Conservation (phyloP, 2,113 vertebrate genomes). For the Semicossyphus pulcher region DNA sequence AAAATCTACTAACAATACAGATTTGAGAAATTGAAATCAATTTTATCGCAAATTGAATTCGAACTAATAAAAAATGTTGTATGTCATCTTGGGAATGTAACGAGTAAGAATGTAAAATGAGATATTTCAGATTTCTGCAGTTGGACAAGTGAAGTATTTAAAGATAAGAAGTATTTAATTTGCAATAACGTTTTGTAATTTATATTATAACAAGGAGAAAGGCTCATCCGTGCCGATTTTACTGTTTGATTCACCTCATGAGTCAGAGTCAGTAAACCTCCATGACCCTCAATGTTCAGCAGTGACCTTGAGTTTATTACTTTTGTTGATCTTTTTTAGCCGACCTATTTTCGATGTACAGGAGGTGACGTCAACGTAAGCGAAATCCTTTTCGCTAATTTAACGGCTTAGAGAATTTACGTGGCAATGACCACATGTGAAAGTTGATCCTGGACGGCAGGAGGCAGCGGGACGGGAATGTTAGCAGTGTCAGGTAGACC, state of each 20-base stretch:
- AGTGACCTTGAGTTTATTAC: slow-evolving; percentile 46
- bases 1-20: too few relatives aligned
- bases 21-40: too few relatives aligned
- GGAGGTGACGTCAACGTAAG: slow-evolving; percentile 57
- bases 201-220: too few relatives aligned
- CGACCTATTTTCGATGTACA: neutral
- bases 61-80: too few relatives aligned
- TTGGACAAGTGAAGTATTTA: too few relatives aligned
- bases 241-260: slow-evolving; percentile 60
- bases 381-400: slow-evolving; percentile 78
- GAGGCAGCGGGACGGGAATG: slow-evolving; percentile 44
- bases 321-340: slow-evolving; percentile 27
- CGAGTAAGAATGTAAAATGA: too few relatives aligned
- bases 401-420: slow-evolving; percentile 80
- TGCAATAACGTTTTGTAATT: too few relatives aligned
- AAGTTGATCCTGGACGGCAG: slow-evolving; percentile 82
- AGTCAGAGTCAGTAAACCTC: slow-evolving; percentile 58
- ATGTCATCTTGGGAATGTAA: too few relatives aligned
- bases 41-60: too few relatives aligned
- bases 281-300: slow-evolving; percentile 13
- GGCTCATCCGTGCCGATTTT: slow-evolving; percentile 52
- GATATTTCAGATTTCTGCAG: neutral
- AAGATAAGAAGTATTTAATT: too few relatives aligned
- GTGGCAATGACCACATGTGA: slow-evolving; percentile 74
- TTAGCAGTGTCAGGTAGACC: slow-evolving; percentile 73